Evolutionary conservation across 2,113 vertebrate species (phyloP), one percentile per base, ranked within the genome.

Genomic region (Enhydra lutris): DNA sequence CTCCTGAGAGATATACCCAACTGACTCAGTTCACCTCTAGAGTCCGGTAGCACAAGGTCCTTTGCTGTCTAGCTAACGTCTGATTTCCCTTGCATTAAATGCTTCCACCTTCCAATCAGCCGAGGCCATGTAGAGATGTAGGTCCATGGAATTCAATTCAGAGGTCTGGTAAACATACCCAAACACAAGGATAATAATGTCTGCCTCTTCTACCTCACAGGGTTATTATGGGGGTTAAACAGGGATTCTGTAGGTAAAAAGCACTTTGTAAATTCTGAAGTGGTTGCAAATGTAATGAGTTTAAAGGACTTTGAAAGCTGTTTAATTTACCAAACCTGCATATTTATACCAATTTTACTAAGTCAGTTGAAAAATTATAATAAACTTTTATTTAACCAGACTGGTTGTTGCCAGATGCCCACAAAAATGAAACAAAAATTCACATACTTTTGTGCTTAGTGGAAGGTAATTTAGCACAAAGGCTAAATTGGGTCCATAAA

Each of bases 341-440:
- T 76, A 82, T 92, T 80, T 94, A 94, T 74, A 69, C 63, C 59
- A 86, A 80, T 65, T 96, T 91, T 84, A 94, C 88, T 78, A 94
- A 93, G 94, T 74, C 71, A 76, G 59, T 93, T 83, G 73, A 87
- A 94, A 92, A 95, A 91, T 89, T 96, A 94, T 90, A 96, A 93
- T 83, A 94, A 91, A 96, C 31, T 97, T 96, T 93, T 93, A 97
- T 97, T 92, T 97, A 92, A 92, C 79, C n/a, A 89, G 71, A 92
- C 26, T 69, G 50, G 57, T 69, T 95, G n/a, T 92, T 94, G 84
- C 82, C 91, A 97, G 79, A 94, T 69, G 73, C 24, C 84, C 73
- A 81, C 65, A 96, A 86, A 92, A 95, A 95, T 76, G 59, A 29
- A 88, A 76, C 63, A 80, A 93, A 97, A 89, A 80, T 23, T 83